Base-by-base conservation (phyloP, 2,888 invertebrate genomes). In the Leptinotarsa juncta region DNA sequence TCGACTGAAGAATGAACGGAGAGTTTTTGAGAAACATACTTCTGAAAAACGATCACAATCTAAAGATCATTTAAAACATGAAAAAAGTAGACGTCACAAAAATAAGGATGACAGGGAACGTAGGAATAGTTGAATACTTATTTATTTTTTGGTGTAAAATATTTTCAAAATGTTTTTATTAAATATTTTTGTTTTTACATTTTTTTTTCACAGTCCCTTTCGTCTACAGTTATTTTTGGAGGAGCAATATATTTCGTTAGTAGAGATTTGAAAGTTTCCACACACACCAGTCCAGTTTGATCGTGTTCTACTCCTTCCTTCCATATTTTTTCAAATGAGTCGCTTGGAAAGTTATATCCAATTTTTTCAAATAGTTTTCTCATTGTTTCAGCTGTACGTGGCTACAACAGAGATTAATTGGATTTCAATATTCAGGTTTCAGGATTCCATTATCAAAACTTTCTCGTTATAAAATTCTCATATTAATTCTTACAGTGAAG, bases 201-300 rank as follows among this genome's bases (percentile, higher is more conserved):
- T 51, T 16, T 65, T 53, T 72, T 73, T 42, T 69, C 62, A 70
- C 75, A 79, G 68, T 82, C 81, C 42, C 76, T 78, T 75, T 84
- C 83, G 67, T 84, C 84, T 16, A 82, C 81, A 10, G 60, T 70
- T 23, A 83, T 50, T 74, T 76, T 78, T 7, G 79, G 78, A 7
- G 82, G 78, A 5, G 83, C 83, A 49, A 82, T 74, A 12, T 83
- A 76, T 42, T 81, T 76, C 57, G 85, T 81, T 51, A 88, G 48
- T 68, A 88, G 70, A 23, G 83, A 80, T 67, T 85, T 85, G 74
- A 91, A 91, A 10, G 91, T 91, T 83, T 91, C 90, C 60, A 88
- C 89, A 80, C 91, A 91, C 48, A 91, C 91, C 84, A 87, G 87
- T 3, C 89, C 90, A 78, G 89, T 86, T 51, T 89, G 88, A 83